Evolutionary conservation across 1,140 invertebrate genomes (phyloP).

Genomic region (Drosophila persimilis): DNA sequence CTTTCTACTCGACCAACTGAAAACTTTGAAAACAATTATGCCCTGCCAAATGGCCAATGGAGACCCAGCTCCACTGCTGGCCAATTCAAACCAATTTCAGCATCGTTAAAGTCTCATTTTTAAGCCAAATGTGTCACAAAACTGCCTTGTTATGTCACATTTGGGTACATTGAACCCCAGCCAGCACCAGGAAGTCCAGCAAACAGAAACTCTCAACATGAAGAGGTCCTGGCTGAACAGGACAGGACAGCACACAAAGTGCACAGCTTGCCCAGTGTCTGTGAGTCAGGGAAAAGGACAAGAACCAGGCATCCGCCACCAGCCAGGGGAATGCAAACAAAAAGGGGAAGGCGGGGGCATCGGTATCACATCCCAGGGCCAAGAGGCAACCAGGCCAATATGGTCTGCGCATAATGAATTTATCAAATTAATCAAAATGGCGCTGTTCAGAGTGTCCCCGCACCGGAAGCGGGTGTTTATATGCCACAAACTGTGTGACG

Average conservation of each 20-base stretch:
- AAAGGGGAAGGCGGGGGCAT: not conserved
- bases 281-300: constrained; percentile 30
- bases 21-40: constrained; percentile 72
- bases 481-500: constrained; percentile 5
- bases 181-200: constrained; percentile 11
- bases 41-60: constrained; percentile 52
- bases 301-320: constrained; percentile 24
- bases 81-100: constrained; percentile 46
- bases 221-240: constrained; percentile 9
- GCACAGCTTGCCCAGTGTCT: constrained; percentile 40
- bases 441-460: constrained; percentile 40
- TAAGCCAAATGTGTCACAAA: constrained; percentile 72
- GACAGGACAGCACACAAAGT: constrained; percentile 39
- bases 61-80: constrained; percentile 16
- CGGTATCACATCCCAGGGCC: not conserved
- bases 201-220: constrained; percentile 10
- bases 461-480: constrained; percentile 52
- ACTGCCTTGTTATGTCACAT: constrained; percentile 70
- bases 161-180: constrained; percentile 65
- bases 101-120: constrained; percentile 78
- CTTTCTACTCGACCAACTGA: constrained; percentile 49
- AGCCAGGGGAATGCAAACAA: constrained; percentile 2
- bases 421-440: constrained; percentile 81
- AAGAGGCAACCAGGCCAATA: constrained; percentile 54
- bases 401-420: constrained; percentile 78